A percentile compares a stretch with the other conserved stretches of the same genome.
Evolutionary conservation across 2,888 invertebrate species (phyloP).

Genomic region (Netelia melanura): DNA sequence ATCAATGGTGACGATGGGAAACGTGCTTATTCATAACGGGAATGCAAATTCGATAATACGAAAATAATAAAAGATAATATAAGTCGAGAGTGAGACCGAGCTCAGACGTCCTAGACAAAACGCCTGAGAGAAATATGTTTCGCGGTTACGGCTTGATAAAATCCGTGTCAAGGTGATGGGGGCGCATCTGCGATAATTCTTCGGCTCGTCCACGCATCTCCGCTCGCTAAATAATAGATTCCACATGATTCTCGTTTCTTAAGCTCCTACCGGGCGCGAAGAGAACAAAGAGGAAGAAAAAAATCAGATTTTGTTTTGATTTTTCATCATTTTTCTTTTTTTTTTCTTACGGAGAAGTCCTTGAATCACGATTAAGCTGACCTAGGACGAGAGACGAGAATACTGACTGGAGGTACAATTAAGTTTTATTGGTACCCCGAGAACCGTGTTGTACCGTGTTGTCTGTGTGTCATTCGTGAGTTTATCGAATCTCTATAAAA

Average conservation of each 20-base stretch:
- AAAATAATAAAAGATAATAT: slow-evolving; percentile 5
- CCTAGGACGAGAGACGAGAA: slow-evolving; percentile 20
- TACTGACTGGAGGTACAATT: slow-evolving; percentile 58
- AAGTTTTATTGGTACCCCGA: slow-evolving; percentile 54
- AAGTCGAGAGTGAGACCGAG: neutral
- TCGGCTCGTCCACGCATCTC: neutral
- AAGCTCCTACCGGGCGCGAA: neutral
- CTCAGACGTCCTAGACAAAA: slow-evolving; percentile 31
- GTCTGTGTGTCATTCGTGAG: neutral
- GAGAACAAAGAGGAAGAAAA: slow-evolving; percentile 56
- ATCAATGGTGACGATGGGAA: neutral
- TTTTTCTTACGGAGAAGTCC: neutral
- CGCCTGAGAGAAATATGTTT: neutral
- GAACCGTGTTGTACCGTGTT: neutral
- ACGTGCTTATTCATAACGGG: slow-evolving; percentile 1
- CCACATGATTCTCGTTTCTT: neutral
- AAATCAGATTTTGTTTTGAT: slow-evolving; percentile 1
- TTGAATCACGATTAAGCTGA: slow-evolving; percentile 19
- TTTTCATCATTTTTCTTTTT: slow-evolving; percentile 2
- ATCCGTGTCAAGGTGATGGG: slow-evolving; percentile 63
- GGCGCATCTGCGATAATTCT: slow-evolving; percentile 52
- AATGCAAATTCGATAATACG: slow-evolving; percentile 24
- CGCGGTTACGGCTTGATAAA: slow-evolving; percentile 18
- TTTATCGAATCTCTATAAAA: slow-evolving; percentile 9
- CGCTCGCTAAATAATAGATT: neutral